phyloP scores from a whole-genome alignment of 2,888 invertebrate species.

The Hyposoter didymator region DNA sequence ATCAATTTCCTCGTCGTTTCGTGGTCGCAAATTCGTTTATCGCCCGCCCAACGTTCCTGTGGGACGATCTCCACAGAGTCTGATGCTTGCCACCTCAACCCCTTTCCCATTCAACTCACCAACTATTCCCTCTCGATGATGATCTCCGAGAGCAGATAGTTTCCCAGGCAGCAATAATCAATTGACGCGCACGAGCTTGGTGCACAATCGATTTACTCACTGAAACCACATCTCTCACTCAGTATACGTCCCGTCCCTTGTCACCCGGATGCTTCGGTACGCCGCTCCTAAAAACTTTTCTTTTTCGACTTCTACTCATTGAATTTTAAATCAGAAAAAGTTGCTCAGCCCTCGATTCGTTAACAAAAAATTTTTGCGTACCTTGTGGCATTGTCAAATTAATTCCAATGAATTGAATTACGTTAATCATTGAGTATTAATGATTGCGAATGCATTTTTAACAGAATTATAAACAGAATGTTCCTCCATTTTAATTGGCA shows the following conservation, averaged over 20 bases:
- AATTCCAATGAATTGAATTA: neutral
- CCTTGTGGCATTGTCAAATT: neutral
- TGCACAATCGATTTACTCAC: constrained; percentile 63
- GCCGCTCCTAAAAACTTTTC: neutral
- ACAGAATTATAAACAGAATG: neutral
- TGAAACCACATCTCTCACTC: constrained; percentile 46
- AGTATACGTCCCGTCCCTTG: constrained; percentile 25
- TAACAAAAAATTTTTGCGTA: neutral
- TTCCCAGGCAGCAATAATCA: constrained; percentile 64
- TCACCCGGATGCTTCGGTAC: constrained; percentile 45
- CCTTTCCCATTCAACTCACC: constrained; percentile 32
- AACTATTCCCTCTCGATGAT: constrained; percentile 60
- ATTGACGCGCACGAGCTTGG: constrained; percentile 63
- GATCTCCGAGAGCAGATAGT: constrained; percentile 66
- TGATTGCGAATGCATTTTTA: neutral
- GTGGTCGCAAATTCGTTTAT: constrained; percentile 69
- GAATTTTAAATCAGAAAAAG: constrained; percentile 10
- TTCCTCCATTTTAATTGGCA: neutral
- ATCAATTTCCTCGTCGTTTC: constrained; percentile 69
- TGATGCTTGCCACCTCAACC: constrained; percentile 54
- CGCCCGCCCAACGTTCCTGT: constrained; percentile 57
- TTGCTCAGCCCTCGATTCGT: neutral
- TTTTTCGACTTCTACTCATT: neutral
- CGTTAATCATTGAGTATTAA: neutral
- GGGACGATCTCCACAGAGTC: constrained; percentile 60